Conservation (phyloP, 2,113 vertebrate species). For the Tychaedon coryphoeus region DNA sequence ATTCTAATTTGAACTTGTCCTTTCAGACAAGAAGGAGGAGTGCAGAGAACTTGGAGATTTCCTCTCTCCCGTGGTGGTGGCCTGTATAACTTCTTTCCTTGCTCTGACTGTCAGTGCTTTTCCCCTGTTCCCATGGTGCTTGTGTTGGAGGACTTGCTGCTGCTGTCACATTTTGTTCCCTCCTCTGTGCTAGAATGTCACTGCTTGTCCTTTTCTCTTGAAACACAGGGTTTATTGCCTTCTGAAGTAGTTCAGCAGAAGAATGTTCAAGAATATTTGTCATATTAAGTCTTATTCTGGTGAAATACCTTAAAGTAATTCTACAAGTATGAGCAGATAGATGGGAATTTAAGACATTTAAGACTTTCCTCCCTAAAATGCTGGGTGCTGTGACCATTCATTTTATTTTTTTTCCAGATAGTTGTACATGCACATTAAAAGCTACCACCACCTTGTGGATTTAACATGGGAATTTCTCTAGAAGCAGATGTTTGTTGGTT, state of each 20-base stretch:
- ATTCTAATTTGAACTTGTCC: not conserved
- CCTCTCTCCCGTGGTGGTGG: not conserved
- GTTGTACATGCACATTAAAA: not conserved
- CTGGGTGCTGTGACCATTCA: not conserved
- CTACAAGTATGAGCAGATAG: not conserved
- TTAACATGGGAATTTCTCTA: not conserved
- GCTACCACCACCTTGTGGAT: not conserved
- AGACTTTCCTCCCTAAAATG: not conserved
- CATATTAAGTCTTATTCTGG: not conserved
- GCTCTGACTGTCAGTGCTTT: not conserved
- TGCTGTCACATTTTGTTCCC: not conserved
- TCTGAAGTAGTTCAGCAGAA: not conserved
- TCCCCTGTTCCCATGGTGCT: not conserved
- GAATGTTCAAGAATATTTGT: not conserved
- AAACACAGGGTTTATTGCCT: not conserved
- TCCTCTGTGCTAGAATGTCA: not conserved
- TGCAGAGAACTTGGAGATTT: not conserved
- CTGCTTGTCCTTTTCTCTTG: not conserved
- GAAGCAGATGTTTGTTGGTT: not conserved
- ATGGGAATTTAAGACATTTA: not conserved
- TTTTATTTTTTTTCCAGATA: not conserved
- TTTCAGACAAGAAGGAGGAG: not conserved
- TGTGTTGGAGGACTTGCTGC: not conserved
- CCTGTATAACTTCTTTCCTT: not conserved
- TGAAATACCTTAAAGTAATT: not conserved